Percentiles rank a stretch among this genome's conserved stretches.
phyloP scores from a whole-genome alignment of 2,888 invertebrate genomes.

The Erannis defoliaria region DNA sequence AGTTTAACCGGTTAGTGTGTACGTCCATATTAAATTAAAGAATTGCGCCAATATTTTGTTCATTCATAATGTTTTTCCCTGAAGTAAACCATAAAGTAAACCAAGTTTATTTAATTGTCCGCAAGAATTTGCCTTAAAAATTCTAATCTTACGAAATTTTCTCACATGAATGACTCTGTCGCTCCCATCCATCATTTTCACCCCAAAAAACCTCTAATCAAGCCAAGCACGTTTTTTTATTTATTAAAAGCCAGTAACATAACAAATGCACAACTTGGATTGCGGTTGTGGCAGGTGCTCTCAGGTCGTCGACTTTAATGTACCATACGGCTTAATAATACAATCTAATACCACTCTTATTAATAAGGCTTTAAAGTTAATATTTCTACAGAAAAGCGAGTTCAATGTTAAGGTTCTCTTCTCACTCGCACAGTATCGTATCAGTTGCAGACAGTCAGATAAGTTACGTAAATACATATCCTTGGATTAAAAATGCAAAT shows the following conservation, averaged over 20 bases:
- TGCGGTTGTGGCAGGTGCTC: conserved; percentile 72
- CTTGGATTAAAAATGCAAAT: conserved; percentile 34
- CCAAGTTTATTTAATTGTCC: not conserved
- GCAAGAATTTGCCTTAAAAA: not conserved
- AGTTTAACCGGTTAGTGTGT: too few relatives aligned
- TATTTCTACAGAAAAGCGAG: conserved; percentile 23
- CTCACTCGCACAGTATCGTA: conserved; percentile 53
- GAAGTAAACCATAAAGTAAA: too few relatives aligned
- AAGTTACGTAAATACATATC: conserved; percentile 29
- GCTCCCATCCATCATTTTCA: conserved; percentile 17
- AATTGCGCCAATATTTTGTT: too few relatives aligned
- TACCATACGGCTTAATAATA: conserved; percentile 48
- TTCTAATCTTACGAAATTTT: conserved; percentile 4
- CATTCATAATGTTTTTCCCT: too few relatives aligned
- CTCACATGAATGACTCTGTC: conserved; percentile 6
- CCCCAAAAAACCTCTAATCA: conserved; percentile 30
- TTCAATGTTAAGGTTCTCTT: conserved; percentile 56
- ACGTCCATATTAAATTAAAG: too few relatives aligned
- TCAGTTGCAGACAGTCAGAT: conserved; percentile 41
- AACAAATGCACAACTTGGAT: conserved; percentile 61
- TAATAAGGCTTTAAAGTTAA: not conserved
- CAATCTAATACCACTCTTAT: conserved; percentile 42
- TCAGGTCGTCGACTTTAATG: conserved; percentile 70
- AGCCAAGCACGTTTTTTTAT: conserved; percentile 32
- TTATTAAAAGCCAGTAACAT: conserved; percentile 47